A percentile compares a stretch with the other conserved stretches of the same genome.
phyloP scores from a whole-genome alignment of 2,888 invertebrate genomes.

The Chydorus sphaericus region DNA sequence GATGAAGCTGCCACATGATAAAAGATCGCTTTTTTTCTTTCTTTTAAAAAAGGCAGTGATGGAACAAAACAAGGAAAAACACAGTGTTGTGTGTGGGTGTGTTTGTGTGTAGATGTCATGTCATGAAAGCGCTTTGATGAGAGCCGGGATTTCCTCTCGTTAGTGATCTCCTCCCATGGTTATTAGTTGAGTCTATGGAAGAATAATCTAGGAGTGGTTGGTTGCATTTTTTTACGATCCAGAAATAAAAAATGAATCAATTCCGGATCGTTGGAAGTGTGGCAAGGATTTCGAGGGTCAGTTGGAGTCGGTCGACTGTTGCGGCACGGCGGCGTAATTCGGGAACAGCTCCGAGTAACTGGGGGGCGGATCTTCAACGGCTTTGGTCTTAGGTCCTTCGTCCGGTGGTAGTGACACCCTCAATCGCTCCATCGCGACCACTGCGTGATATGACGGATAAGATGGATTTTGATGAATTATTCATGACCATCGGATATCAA shows the following conservation, averaged over 20 bases:
- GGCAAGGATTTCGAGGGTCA: background rate
- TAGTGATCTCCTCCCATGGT: conserved; percentile 1
- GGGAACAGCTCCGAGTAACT: conserved; percentile 14
- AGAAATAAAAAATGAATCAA: too few relatives aligned
- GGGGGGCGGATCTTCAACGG: conserved; percentile 11
- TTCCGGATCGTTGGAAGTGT: too few relatives aligned
- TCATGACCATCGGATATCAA: too few relatives aligned
- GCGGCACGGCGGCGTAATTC: conserved; percentile 3
- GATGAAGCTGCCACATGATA: too few relatives aligned
- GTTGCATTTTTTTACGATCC: too few relatives aligned
- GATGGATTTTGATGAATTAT: too few relatives aligned
- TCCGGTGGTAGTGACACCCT: background rate
- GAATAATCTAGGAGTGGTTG: background rate
- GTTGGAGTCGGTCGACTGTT: conserved; percentile 2
- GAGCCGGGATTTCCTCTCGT: background rate
- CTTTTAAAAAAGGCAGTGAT: conserved; percentile 2
- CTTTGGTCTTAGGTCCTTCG: background rate
- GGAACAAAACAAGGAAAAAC: background rate
- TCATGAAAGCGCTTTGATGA: conserved; percentile 6
- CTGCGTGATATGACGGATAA: background rate
- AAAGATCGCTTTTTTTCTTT: too few relatives aligned
- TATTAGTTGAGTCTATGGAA: conserved; percentile 6
- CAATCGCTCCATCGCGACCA: background rate
- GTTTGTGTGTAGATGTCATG: too few relatives aligned
- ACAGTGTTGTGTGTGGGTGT: conserved; percentile 1